A percentile compares a stretch with the other conserved stretches of the same genome.
These are phyloP conservation scores for Tragulus kanchil DNA, from an alignment of 2,113 vertebrate genomes.

Conservation along the genomic window DNA sequence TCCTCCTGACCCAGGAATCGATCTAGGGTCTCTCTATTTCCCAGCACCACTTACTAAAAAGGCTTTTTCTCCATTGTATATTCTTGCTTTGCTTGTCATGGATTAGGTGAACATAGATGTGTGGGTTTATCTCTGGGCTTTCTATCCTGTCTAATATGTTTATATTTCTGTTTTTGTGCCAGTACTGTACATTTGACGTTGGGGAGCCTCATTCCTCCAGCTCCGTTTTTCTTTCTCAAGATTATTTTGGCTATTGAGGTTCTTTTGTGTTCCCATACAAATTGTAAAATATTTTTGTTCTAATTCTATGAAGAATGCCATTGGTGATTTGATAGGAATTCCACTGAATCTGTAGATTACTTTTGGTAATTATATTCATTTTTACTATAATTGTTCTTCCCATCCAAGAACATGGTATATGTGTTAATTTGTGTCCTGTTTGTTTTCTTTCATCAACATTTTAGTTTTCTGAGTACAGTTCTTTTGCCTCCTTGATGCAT, in stretches of 20 bases:
- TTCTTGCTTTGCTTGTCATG: neutral
- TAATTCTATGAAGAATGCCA: neutral
- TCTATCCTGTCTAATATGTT: neutral
- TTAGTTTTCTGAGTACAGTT: neutral
- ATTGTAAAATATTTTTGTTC: neutral
- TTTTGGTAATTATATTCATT: neutral
- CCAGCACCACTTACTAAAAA: neutral
- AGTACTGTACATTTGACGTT: neutral
- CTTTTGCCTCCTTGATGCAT: neutral
- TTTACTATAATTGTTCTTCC: neutral
- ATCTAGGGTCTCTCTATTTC: too few relatives aligned
- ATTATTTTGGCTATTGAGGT: neutral
- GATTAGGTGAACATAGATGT: neutral
- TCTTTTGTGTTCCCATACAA: neutral
- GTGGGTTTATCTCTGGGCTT: neutral
- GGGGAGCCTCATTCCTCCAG: neutral
- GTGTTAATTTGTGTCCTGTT: neutral
- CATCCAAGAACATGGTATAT: neutral
- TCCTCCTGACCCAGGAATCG: too few relatives aligned
- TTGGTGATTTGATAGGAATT: neutral
- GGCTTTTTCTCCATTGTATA: neutral
- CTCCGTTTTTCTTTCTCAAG: neutral
- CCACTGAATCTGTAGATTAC: neutral
- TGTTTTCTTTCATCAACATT: neutral
- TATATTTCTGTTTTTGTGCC: neutral